Percentiles rank a stretch among this genome's conserved stretches.
Conservation (phyloP, 2,797 vertebrate species). For the Hemitrygon akajei region DNA sequence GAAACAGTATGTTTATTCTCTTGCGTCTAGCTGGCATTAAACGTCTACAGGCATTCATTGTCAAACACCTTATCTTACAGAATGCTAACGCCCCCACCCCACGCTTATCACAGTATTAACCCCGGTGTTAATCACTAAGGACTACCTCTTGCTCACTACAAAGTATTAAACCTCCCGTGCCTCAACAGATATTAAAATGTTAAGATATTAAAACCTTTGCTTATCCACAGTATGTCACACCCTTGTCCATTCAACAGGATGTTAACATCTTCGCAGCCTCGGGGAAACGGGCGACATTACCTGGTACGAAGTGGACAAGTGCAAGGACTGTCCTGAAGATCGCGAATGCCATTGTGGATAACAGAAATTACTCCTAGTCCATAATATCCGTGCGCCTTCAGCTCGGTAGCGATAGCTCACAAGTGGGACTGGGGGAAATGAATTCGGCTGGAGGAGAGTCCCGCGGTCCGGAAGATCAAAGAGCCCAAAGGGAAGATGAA, state of each 20-base stretch:
- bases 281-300: background rate
- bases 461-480: background rate
- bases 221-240: background rate
- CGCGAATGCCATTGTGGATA: background rate
- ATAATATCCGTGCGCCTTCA: background rate
- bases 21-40: background rate
- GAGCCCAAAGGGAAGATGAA: background rate
- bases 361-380: background rate
- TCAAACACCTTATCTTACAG: background rate
- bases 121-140: background rate
- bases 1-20: background rate
- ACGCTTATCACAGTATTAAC: background rate
- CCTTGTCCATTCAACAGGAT: background rate
- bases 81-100: background rate
- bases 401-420: background rate
- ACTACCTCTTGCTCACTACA: background rate
- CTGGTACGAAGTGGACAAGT: conserved; percentile 28
- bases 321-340: conserved; percentile 24
- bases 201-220: background rate
- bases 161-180: background rate
- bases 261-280: background rate
- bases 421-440: background rate
- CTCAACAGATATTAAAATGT: background rate
- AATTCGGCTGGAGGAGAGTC: background rate
- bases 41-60: background rate